Evolutionary conservation across 2,797 vertebrate genomes (phyloP), one percentile per base, ranked within the genome.

Genomic region (Pseudochaenichthys georgianus): DNA sequence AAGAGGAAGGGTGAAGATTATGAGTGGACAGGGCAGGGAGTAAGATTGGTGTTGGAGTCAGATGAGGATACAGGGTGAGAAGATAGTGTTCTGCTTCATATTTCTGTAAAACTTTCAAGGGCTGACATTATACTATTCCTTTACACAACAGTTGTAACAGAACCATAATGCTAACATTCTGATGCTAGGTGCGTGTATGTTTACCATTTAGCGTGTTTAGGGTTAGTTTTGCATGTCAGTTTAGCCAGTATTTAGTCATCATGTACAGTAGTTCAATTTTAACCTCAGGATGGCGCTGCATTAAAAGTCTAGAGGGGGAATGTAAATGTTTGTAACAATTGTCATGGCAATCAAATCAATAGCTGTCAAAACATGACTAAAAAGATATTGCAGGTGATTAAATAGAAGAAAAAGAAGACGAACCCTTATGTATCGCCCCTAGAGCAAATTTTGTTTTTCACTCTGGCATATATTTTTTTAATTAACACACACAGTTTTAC

Each of bases 1-100:
- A 67, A 63, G 66, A 88, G 34, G 60, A 65, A 73, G 28, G 64
- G 63, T 17, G 45, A 61, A 63, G 73, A 75, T 75, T 77, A 64
- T 67, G 59, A 81, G 68, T 55, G n/a, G 69, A 48, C 66, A 73
- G 2, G 48, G 41, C 41, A 53, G 41, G 61, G 50, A 73, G 60
- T 21, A 43, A 34, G 59, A 75, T 68, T 73, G 50, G 69, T 57
- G 19, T 42, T 45, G 67, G 65, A 64, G 54, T 46, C 53, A 47
- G 28, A 68, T 9, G 54, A 42, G 19, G 50, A 61, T 54, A 42
- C 13, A n/a, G 28, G 34, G 31, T 17, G 3, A 57, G 67, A 31
- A 9, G 38, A 70, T 54, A 31, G 10, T 19, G 21, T 3, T 28
- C 10, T 59, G 34, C 46, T 34, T 63, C 47, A 58, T 52, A 6